Conservation (phyloP, 2,797 vertebrate genomes). For the Gymnocypris eckloni region DNA sequence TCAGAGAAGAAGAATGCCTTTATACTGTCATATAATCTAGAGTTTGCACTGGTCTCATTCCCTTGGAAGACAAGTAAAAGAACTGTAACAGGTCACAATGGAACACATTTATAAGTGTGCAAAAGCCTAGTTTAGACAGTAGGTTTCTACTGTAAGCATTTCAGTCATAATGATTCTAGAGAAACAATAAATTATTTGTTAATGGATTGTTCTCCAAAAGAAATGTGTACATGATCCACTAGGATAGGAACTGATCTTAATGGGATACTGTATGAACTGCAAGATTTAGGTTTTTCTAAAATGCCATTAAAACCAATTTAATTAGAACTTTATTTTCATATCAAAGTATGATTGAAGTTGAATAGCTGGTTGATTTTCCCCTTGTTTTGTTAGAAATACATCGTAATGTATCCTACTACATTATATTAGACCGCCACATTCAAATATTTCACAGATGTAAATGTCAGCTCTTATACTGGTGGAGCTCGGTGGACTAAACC, state of each 20-base stretch:
- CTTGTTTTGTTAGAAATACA: background rate
- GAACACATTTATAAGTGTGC: background rate
- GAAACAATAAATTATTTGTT: background rate
- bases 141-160: background rate
- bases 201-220: background rate
- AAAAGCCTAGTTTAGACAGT: background rate
- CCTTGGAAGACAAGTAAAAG: conserved; percentile 1
- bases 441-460: conserved; percentile 1
- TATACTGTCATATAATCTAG: conserved; percentile 30
- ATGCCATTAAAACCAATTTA: too few relatives aligned
- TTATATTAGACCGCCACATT: background rate
- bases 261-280: background rate
- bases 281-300: background rate
- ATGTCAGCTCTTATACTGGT: conserved; percentile 24
- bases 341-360: background rate
- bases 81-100: conserved; percentile 30
- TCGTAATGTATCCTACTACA: background rate
- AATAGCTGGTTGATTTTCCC: background rate
- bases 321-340: too few relatives aligned
- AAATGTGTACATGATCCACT: background rate
- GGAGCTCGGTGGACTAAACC: conserved; percentile 8
- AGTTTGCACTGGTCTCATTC: conserved; percentile 11
- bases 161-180: background rate
- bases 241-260: background rate
- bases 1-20: conserved; percentile 33